These are phyloP conservation scores for Lasius fuliginosus DNA, from an alignment of 2,888 invertebrate genomes.

Conservation along the genomic window DNA sequence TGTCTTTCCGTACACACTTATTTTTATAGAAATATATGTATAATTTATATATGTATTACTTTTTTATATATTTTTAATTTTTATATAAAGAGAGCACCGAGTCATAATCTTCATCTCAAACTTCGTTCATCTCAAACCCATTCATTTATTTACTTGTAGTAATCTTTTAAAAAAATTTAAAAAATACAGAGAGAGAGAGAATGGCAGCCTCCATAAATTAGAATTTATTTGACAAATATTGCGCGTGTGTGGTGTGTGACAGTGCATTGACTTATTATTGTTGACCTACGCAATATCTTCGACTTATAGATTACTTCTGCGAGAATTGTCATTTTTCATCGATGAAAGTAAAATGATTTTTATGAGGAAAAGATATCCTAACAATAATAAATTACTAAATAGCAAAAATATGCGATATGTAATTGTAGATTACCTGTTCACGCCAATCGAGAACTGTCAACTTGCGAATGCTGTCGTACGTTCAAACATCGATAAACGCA, in stretches of 20 bases:
- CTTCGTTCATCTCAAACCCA: background rate
- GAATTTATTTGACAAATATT: background rate
- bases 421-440: slow-evolving; percentile 33
- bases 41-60: no score
- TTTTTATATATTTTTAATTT: no score
- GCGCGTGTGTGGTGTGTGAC: background rate
- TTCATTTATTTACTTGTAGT: background rate
- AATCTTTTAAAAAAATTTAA: background rate
- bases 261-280: background rate
- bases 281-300: background rate
- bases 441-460: background rate
- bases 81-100: no score
- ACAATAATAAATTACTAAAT: background rate
- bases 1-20: background rate
- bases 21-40: background rate
- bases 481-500: slow-evolving; percentile 10
- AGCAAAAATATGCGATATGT: background rate
- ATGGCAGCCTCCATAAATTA: background rate
- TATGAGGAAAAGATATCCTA: background rate
- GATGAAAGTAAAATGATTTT: background rate
- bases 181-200: background rate
- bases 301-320: background rate
- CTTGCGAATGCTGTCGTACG: background rate
- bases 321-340: background rate
- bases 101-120: background rate